A percentile compares a stretch with the other conserved stretches of the same genome.
These are phyloP conservation scores for Catharus minimus DNA, from an alignment of 2,113 vertebrate species.

Conservation along the genomic window DNA sequence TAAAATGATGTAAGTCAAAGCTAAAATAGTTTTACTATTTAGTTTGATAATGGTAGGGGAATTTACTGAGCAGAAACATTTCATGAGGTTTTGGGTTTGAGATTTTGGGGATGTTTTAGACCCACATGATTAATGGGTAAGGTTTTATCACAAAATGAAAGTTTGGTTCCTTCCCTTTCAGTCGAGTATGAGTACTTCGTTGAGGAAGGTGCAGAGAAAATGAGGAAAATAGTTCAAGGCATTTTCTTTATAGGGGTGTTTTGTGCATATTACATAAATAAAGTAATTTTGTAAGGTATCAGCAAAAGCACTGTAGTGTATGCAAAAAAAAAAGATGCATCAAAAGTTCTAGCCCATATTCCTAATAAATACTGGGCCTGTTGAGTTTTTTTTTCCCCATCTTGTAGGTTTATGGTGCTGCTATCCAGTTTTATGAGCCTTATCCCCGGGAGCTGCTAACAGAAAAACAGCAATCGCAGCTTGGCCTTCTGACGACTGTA, in stretches of 20 bases:
- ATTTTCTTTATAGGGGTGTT: neutral
- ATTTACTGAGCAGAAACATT: neutral
- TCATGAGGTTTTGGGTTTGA: neutral
- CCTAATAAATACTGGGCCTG: neutral
- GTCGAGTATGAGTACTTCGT: neutral
- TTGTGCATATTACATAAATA: neutral
- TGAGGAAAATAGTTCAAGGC: neutral
- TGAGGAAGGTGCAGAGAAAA: neutral
- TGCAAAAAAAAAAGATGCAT: neutral
- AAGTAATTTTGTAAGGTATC: neutral
- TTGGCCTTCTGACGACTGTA: constrained; percentile 89
- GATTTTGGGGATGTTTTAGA: neutral
- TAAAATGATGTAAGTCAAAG: neutral
- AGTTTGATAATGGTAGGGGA: neutral
- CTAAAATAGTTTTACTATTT: neutral
- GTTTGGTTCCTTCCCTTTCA: neutral
- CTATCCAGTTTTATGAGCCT: constrained; percentile 96
- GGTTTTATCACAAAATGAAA: neutral
- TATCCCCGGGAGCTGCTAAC: constrained; percentile 84
- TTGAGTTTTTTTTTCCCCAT: neutral
- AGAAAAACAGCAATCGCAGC: constrained; percentile 91
- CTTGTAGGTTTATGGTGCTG: constrained; percentile 92
- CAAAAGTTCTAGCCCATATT: neutral
- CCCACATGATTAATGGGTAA: neutral
- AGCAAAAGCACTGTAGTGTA: neutral